Evolutionary conservation across 1,140 invertebrate genomes (phyloP).

Genomic region (Agrypnia vestita): DNA sequence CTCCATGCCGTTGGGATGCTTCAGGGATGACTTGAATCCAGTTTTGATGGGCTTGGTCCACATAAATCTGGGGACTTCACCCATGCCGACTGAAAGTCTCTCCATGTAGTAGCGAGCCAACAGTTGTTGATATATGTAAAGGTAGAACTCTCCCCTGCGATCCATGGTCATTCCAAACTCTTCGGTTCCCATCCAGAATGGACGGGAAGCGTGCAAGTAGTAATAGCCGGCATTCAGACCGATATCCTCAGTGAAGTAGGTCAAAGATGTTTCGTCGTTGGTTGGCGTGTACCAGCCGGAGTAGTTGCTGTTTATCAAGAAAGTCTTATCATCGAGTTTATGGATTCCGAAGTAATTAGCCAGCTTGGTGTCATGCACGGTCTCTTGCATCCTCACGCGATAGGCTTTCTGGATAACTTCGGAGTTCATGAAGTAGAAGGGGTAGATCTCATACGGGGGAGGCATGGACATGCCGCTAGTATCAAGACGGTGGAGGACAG

Average conservation of each 20-base stretch:
- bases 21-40: constrained; percentile 77
- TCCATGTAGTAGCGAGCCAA: constrained; percentile 77
- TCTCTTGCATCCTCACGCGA: constrained; percentile 74
- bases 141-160: constrained; percentile 73
- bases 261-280: constrained; percentile 76
- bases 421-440: constrained; percentile 75
- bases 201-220: constrained; percentile 72
- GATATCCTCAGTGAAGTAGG: constrained; percentile 84
- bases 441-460: constrained; percentile 78
- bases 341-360: constrained; percentile 68
- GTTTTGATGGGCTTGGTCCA: constrained; percentile 72
- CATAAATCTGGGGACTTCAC: constrained; percentile 72
- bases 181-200: constrained; percentile 70
- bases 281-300: constrained; percentile 73
- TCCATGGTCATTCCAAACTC: constrained; percentile 66
- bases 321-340: constrained; percentile 63
- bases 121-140: constrained; percentile 73
- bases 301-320: constrained; percentile 73
- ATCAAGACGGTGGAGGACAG: constrained; percentile 75
- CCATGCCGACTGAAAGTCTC: constrained; percentile 74
- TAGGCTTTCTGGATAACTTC: constrained; percentile 74
- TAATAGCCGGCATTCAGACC: constrained; percentile 80
- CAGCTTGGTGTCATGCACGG: constrained; percentile 60
- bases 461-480: constrained; percentile 75
- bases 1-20: constrained; percentile 77